These are phyloP conservation scores for Pampusana beccarii DNA, from an alignment of 2,113 vertebrate genomes.

Conservation along the genomic window DNA sequence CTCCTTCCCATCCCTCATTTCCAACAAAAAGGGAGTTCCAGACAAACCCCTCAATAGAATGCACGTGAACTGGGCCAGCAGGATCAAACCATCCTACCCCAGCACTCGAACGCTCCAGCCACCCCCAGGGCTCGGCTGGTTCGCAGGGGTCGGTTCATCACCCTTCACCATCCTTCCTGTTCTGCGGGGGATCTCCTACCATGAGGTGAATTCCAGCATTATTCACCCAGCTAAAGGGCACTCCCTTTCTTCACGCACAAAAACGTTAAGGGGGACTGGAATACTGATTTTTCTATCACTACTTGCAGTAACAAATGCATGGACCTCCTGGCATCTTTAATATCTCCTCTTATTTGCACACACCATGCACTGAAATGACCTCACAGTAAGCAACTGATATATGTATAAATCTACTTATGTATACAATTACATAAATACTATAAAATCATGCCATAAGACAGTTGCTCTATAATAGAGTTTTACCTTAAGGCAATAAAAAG, in stretches of 20 bases:
- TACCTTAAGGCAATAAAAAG: background rate
- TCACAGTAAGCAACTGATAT: background rate
- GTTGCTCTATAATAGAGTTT: background rate
- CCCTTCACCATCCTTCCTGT: background rate
- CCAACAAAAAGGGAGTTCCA: background rate
- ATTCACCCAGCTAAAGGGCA: background rate
- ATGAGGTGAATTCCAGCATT: background rate
- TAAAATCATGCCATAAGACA: background rate
- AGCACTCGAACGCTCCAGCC: background rate
- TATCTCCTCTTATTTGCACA: background rate
- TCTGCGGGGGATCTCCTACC: background rate
- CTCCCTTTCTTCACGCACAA: background rate
- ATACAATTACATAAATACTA: background rate
- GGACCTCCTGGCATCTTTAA: background rate
- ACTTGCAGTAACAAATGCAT: rapidly evolving
- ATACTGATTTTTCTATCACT: rapidly evolving
- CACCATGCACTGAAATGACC: background rate
- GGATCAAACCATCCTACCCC: background rate
- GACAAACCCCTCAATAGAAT: rapidly evolving
- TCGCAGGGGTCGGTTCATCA: background rate
- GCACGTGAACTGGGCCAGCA: rapidly evolving
- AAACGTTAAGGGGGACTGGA: rapidly evolving
- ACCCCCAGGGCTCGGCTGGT: background rate
- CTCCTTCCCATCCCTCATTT: background rate
- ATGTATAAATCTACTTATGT: rapidly evolving